These are phyloP conservation scores for Nomada ruficornis DNA, from an alignment of 2,888 invertebrate species.

Conservation along the genomic window DNA sequence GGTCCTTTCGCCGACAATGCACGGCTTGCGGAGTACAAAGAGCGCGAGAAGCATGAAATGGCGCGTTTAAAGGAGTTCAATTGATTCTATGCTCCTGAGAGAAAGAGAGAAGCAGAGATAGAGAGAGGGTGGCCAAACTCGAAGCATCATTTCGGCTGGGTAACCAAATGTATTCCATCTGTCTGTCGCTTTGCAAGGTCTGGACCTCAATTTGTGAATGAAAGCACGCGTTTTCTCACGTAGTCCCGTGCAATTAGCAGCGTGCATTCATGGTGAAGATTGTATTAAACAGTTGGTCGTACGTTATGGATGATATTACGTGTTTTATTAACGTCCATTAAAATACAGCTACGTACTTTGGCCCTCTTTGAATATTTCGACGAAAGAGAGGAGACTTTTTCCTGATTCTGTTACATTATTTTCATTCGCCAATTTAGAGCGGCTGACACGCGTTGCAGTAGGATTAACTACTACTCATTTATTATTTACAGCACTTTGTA, in stretches of 20 bases:
- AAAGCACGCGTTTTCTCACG: slow-evolving; percentile 2
- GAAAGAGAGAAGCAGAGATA: not conserved
- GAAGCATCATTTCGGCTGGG: slow-evolving; percentile 6
- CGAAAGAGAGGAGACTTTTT: not conserved
- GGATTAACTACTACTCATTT: too few species aligned
- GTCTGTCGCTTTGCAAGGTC: not conserved
- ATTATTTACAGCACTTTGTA: too few species aligned
- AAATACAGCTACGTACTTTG: not conserved
- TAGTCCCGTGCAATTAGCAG: slow-evolving; percentile 22
- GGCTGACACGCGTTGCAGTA: too few species aligned
- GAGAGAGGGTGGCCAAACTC: slow-evolving; percentile 31
- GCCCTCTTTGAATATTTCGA: slow-evolving; percentile 7
- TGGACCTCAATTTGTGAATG: slow-evolving; percentile 21
- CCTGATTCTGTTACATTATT: not conserved
- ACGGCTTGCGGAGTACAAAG: slow-evolving; percentile 19
- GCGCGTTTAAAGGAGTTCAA: slow-evolving; percentile 51
- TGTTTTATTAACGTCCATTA: not conserved
- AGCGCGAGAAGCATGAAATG: slow-evolving; percentile 31
- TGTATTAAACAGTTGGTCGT: not conserved
- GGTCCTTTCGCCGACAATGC: slow-evolving; percentile 44
- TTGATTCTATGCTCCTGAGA: slow-evolving; percentile 29
- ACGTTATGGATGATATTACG: slow-evolving; percentile 8
- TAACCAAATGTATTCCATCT: slow-evolving; percentile 6
- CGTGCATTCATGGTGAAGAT: slow-evolving; percentile 1
- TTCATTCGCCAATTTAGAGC: not conserved